Percentiles rank a stretch among this genome's conserved stretches.
phyloP scores from a whole-genome alignment of 2,113 vertebrate genomes.

The Syrrhaptes paradoxus region DNA sequence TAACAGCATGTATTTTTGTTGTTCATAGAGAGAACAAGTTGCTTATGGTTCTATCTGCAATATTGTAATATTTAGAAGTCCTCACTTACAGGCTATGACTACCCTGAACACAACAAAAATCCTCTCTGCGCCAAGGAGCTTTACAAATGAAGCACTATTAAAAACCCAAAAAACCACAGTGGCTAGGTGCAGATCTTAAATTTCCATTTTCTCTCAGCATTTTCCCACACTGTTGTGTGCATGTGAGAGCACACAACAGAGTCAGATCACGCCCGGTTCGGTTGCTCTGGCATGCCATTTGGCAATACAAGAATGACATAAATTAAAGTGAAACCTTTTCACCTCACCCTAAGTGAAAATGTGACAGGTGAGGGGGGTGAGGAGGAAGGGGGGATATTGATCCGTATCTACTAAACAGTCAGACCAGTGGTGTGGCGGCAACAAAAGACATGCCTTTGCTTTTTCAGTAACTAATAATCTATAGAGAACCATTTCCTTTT shows the following conservation, averaged over 20 bases:
- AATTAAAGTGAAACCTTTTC: constrained; percentile 62
- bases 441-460: constrained; percentile 36
- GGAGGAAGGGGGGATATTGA: constrained; percentile 48
- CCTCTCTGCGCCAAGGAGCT: constrained; percentile 42
- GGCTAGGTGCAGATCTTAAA: constrained; percentile 31
- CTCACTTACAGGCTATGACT: neutral
- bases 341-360: constrained; percentile 59
- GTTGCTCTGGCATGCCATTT: constrained; percentile 55
- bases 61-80: neutral
- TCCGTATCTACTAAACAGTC: constrained; percentile 65
- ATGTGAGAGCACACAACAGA: constrained; percentile 50
- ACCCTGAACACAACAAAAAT: neutral
- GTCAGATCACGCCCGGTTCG: constrained; percentile 41
- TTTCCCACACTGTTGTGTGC: constrained; percentile 43
- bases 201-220: constrained; percentile 66
- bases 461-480: constrained; percentile 64
- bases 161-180: constrained; percentile 37
- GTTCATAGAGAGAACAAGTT: neutral
- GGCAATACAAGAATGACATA: constrained; percentile 60
- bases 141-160: neutral
- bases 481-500: constrained; percentile 64
- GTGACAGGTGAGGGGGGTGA: constrained; percentile 1
- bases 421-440: constrained; percentile 26
- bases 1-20: neutral
- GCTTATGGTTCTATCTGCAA: neutral